Base-by-base conservation (phyloP, 2,113 vertebrate genomes). In the Corythornis vintsioides region DNA sequence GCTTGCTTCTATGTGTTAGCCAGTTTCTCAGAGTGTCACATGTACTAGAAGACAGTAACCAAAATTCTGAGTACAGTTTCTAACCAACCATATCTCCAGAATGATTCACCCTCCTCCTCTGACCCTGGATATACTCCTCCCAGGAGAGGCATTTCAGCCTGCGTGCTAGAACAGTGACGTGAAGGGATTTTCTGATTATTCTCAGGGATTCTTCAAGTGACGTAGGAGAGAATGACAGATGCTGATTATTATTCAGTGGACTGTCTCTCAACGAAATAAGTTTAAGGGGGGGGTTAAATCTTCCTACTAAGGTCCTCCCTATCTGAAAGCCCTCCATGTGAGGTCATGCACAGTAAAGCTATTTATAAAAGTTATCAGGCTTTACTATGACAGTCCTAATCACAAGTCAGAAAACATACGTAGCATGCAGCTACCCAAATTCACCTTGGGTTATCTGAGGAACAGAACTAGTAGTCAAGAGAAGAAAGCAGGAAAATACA, bases 181-280 rank as follows among this genome's bases (percentile, higher is more conserved):
- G 5, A 57, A 24, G 74, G 92, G 93, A 96, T 96, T 95, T 96
- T 96, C 94, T 83, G 91, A 95, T 95, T 93, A 95, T 92, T 95
- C 74, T 83, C 81, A 87, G 89, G 95, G 94, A 95, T 96, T 95
- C 95, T 96, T 92, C 94, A 71, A 11, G 60, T 95, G 94, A 96
- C 78, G 81, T 73, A 92, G 80, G 73, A 88, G 29, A 82, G 89
- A 90, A 87, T 64, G 77, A 79, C 82, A 93, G 88, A 86, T 0
- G 5, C 38, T 61, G 63, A 50, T 94, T 89, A 83, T 66, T 86
- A 79, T 86, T 80, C 88, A 86, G 10, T 2, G 11, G 67, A 72
- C 59, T 84, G 66, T 60, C 50, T 72, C 81, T 94, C 61, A 88
- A 71, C 35, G 55, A 86, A 90, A 83, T 61, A 94, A 94, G 86